Percentiles rank a stretch among this genome's conserved stretches.
phyloP scores from a whole-genome alignment of 2,888 invertebrate genomes.

The Trichogramma dendrolimi region DNA sequence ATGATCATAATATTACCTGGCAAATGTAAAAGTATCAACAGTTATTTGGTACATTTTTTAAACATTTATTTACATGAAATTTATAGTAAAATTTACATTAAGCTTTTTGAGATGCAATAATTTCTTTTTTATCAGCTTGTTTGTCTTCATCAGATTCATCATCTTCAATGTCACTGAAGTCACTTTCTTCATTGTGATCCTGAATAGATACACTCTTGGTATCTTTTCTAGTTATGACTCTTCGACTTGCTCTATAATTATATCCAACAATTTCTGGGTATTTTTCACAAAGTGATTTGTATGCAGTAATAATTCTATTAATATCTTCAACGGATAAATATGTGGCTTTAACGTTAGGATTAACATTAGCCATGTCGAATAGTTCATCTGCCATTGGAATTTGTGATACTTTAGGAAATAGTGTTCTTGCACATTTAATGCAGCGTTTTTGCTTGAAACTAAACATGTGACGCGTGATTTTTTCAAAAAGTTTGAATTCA shows the following conservation, averaged over 20 bases:
- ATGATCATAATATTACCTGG: no score
- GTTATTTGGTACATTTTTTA: no score
- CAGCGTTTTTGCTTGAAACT: constrained; percentile 83
- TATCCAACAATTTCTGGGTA: constrained; percentile 65
- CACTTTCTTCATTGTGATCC: no score
- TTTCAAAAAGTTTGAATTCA: constrained; percentile 83
- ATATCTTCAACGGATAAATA: constrained; percentile 77
- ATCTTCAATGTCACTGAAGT: no score
- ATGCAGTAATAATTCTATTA: constrained; percentile 71
- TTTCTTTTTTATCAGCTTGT: no score
- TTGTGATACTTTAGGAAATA: constrained; percentile 71
- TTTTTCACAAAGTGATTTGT: constrained; percentile 66
- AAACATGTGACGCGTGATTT: constrained; percentile 82
- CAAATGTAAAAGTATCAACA: no score
- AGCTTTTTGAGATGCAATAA: no score
- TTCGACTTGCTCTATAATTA: constrained; percentile 62
- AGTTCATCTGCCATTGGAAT: constrained; percentile 65
- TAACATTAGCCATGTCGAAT: constrained; percentile 68
- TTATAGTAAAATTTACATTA: no score
- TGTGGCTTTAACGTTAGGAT: constrained; percentile 66
- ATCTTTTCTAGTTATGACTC: constrained; percentile 28
- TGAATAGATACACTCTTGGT: constrained; percentile 26
- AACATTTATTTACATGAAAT: no score
- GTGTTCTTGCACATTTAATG: constrained; percentile 63
- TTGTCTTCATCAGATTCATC: no score